A percentile compares a stretch with the other conserved stretches of the same genome.
Evolutionary conservation across 2,797 vertebrate genomes (phyloP).

Genomic region (Propithecus deckenii): DNA sequence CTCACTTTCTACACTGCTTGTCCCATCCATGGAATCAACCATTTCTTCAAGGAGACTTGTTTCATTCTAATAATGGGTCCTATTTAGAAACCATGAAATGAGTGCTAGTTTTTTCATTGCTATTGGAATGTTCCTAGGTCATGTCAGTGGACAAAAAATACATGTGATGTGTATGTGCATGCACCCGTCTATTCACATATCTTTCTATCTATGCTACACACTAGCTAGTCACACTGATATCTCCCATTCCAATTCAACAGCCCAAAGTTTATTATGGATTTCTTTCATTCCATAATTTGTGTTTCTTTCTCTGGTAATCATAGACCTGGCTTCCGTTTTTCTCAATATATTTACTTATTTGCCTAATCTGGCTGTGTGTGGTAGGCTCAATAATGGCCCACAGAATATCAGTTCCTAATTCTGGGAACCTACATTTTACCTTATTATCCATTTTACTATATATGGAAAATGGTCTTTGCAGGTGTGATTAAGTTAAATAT

Average conservation of each 20-base stretch:
- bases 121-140: background rate
- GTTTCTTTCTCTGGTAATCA: background rate
- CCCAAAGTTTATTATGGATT: too few species aligned
- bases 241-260: background rate
- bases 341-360: too few species aligned
- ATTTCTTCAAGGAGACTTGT: background rate
- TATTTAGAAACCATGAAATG: background rate
- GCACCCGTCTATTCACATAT: background rate
- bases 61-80: background rate
- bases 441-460: too few species aligned
- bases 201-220: background rate
- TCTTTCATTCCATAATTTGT: background rate
- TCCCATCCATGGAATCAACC: background rate
- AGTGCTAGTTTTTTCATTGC: background rate
- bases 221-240: too few species aligned
- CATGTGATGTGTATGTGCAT: too few species aligned
- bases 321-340: background rate
- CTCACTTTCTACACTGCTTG: background rate
- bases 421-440: background rate
- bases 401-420: background rate
- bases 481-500: too few species aligned
- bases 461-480: too few species aligned
- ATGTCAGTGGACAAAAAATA: too few species aligned
- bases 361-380: too few species aligned
- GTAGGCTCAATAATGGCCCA: background rate